phyloP scores from a whole-genome alignment of 2,113 vertebrate genomes.

The Gobius niger region DNA sequence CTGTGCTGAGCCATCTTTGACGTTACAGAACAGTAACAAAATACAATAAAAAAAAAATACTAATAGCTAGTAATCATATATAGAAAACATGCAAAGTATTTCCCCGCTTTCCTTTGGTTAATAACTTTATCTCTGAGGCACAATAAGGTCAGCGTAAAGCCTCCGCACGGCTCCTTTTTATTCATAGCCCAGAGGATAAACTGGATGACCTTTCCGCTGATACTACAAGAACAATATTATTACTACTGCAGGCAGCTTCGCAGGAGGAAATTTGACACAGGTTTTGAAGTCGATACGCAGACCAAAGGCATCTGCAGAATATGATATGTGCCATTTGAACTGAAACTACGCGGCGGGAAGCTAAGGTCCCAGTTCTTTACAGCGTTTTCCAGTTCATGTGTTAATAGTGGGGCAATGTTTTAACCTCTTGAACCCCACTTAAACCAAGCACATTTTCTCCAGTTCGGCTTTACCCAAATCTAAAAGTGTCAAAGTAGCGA shows the following conservation, averaged over 20 bases:
- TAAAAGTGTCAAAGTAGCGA: too few relatives aligned
- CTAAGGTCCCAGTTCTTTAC: not conserved
- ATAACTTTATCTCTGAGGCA: not conserved
- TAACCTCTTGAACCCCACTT: too few relatives aligned
- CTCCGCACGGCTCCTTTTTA: not conserved
- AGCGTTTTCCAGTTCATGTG: not conserved
- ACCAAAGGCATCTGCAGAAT: not conserved
- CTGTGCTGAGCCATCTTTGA: not conserved
- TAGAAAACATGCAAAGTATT: too few relatives aligned
- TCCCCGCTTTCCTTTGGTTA: not conserved
- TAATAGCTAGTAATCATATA: too few relatives aligned
- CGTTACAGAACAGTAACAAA: too few relatives aligned
- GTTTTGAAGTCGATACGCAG: not conserved
- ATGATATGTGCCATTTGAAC: not conserved
- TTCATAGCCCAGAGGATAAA: conserved; percentile 2
- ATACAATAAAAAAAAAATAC: too few relatives aligned
- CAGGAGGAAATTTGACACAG: not conserved
- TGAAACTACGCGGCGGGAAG: not conserved
- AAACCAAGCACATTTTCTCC: too few relatives aligned
- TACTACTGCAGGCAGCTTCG: not conserved
- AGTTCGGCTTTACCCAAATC: too few relatives aligned
- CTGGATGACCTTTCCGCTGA: not conserved
- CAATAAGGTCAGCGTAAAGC: not conserved
- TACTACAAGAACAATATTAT: conserved; percentile 1
- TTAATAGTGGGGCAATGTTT: too few relatives aligned